Conservation (phyloP, 2,888 invertebrate genomes). For the Isoperla grammatica region DNA sequence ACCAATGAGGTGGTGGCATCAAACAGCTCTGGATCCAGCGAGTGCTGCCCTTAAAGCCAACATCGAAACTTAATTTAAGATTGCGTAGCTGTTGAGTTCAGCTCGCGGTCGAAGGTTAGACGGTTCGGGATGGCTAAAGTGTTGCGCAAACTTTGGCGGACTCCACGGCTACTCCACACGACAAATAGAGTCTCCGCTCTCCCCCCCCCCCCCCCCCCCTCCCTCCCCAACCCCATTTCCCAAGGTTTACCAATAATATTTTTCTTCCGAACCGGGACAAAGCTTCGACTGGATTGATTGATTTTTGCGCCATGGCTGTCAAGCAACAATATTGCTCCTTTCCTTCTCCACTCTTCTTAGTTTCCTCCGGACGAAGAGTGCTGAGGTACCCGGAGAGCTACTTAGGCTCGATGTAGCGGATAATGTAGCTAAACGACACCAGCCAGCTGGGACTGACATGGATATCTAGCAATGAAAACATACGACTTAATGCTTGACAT, state of each 20-base stretch:
- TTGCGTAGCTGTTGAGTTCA: background rate
- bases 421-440: background rate
- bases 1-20: too few relatives aligned
- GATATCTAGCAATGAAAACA: background rate
- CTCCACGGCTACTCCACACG: background rate
- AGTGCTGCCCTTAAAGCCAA: background rate
- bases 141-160: background rate
- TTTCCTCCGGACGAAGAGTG: background rate
- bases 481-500: background rate
- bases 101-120: background rate
- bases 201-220: background rate
- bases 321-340: background rate
- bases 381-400: background rate
- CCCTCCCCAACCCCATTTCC: background rate
- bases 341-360: background rate
- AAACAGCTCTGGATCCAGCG: too few relatives aligned
- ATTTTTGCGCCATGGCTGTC: background rate
- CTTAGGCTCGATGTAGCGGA: background rate
- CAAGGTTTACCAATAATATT: background rate
- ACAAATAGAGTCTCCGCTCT: background rate
- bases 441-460: background rate
- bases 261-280: conserved; percentile 1
- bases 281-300: conserved; percentile 1
- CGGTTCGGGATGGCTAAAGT: background rate
- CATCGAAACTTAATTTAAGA: background rate